phyloP scores from a whole-genome alignment of 1,140 invertebrate genomes.

The Mizuhopecten yessoensis region DNA sequence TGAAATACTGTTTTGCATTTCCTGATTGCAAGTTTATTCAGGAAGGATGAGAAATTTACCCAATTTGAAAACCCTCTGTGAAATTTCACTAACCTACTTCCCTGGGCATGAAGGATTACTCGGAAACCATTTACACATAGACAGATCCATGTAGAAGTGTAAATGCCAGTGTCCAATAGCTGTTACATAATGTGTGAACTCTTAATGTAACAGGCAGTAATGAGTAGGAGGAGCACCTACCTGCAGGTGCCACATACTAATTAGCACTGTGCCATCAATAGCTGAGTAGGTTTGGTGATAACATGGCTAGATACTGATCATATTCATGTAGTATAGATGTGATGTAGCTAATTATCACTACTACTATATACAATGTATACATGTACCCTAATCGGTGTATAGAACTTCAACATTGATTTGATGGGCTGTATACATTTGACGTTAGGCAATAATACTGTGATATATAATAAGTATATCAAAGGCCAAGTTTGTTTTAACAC shows the following conservation, averaged over 20 bases:
- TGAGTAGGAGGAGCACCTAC: not conserved
- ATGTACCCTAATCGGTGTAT: not conserved
- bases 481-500: too few species aligned
- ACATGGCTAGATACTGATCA: not conserved
- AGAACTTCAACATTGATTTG: not conserved
- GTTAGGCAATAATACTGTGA: too few species aligned
- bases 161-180: too few species aligned
- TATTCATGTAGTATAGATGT: not conserved
- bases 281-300: not conserved
- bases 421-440: not conserved
- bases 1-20: too few species aligned
- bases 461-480: too few species aligned
- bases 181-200: slow-evolving; percentile 17
- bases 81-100: too few species aligned
- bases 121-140: too few species aligned
- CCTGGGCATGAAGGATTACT: too few species aligned
- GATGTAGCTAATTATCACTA: not conserved
- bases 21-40: too few species aligned
- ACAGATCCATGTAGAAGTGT: too few species aligned
- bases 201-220: not conserved
- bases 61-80: too few species aligned
- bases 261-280: not conserved
- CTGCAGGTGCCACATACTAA: not conserved
- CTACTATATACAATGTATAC: not conserved
- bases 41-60: too few species aligned